A percentile compares a stretch with the other conserved stretches of the same genome.
phyloP scores from a whole-genome alignment of 2,797 vertebrate genomes.

The Helarctos malayanus region DNA sequence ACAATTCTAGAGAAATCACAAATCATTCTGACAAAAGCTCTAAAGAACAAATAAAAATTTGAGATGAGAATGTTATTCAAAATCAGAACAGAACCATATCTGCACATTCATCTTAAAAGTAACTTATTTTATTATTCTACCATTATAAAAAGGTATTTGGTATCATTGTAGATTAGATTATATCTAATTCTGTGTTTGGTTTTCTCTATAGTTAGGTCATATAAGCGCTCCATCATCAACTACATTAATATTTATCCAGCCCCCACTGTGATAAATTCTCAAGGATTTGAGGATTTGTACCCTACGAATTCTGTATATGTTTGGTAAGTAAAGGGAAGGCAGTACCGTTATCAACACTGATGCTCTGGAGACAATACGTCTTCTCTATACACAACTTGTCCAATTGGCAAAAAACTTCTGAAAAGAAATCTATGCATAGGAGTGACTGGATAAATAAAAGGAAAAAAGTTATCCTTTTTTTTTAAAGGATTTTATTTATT shows the following conservation, averaged over 20 bases:
- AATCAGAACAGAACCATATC: neutral
- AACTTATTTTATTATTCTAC: neutral
- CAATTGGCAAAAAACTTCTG: neutral
- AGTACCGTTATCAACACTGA: neutral
- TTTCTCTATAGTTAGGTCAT: neutral
- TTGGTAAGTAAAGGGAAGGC: neutral
- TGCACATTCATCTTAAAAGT: neutral
- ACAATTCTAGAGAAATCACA: neutral
- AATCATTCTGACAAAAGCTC: neutral
- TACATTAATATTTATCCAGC: neutral
- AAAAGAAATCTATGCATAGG: neutral
- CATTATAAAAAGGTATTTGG: neutral
- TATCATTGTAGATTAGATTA: neutral
- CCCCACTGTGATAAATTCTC: neutral
- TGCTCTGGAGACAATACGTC: neutral
- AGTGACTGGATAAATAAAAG: neutral
- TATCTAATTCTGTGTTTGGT: neutral
- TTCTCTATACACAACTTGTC: neutral
- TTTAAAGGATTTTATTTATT: no score
- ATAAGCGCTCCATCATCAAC: neutral
- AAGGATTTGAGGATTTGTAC: neutral
- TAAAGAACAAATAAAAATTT: neutral
- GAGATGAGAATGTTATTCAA: constrained; percentile 15
- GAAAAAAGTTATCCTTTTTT: neutral
- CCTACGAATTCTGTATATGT: neutral